Base-by-base conservation (phyloP, 2,888 invertebrate species). In the Nudaria mundana region DNA sequence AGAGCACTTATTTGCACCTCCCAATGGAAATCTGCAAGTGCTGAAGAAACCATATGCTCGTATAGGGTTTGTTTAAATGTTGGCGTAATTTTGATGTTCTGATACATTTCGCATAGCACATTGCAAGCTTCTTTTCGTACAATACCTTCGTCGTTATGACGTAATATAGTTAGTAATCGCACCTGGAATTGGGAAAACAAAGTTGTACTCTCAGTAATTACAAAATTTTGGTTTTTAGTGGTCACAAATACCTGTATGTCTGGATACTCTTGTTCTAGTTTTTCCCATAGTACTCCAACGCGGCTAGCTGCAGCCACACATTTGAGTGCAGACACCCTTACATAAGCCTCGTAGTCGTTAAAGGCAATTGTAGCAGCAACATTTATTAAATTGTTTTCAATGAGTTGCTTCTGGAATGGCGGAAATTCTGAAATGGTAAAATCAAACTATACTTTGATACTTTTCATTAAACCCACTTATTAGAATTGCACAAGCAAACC, bases 1-100 rank as follows among this genome's bases (percentile, higher is more conserved):
- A 96, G 68, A 0, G 94, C 93, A 38, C 91, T 91, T 0, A 93
- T 80, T 74, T 95, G 94, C 0, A 95, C 95, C 71, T 96, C 95
- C 95, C 95, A 95, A 65, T 96, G 93, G 40, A 95, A 90, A 71
- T 96, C 96, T 6, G 90, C 83, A 0, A 92, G 88, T 0, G 93
- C 92, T 1, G 93, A 91, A 8, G 91, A 87, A 0, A 91, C 89
- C 90, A 95, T 92, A 3, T 92, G 90, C 16, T 91, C 89, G 58
- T 91, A 92, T 3, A 95, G 76, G 0, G 77, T 73, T 22, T 90
- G 84, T 48, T 91, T 88, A 53, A 90, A 86, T 5, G 78, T 71
- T 10, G 79, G 76, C 11, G 91, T 78, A 53, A 94, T 88, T 58
- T 91, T 91, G 20, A 92, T 89, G 60, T 93, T 89, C 45, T 92